A percentile compares a stretch with the other conserved stretches of the same genome.
Evolutionary conservation across 2,797 vertebrate genomes (phyloP).

Genomic region (Hephaestus fuliginosus): DNA sequence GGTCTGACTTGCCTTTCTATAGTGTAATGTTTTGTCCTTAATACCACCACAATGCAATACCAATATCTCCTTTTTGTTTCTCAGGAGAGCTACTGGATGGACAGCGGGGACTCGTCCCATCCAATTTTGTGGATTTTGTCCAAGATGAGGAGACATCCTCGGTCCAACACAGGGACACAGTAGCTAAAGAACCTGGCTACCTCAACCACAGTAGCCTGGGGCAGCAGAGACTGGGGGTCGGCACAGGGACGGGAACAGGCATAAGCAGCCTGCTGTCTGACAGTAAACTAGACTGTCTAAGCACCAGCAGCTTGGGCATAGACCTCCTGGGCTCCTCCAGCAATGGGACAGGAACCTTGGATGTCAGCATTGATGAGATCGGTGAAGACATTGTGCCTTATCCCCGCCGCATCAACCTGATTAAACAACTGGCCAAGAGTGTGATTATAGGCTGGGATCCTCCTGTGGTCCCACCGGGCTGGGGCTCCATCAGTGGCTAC

Average conservation of each 20-base stretch:
- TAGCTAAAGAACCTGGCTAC: slow-evolving; percentile 90
- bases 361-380: slow-evolving; percentile 92
- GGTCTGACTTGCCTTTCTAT: slow-evolving; percentile 79
- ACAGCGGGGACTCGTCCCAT: slow-evolving; percentile 95
- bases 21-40: not conserved
- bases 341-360: slow-evolving; percentile 90
- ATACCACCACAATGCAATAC: not conserved
- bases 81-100: slow-evolving; percentile 97
- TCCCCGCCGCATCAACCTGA: slow-evolving; percentile 96
- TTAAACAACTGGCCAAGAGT: slow-evolving; percentile 99
- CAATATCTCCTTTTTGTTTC: slow-evolving; percentile 25
- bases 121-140: slow-evolving; percentile 97
- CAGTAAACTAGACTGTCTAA: slow-evolving; percentile 80
- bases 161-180: slow-evolving; percentile 82
- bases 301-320: slow-evolving; percentile 80
- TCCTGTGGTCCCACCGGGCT: slow-evolving; percentile 92
- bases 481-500: slow-evolving; percentile 94
- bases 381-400: slow-evolving; percentile 99
- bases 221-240: slow-evolving; percentile 78
- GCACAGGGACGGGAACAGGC: slow-evolving; percentile 75
- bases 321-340: slow-evolving; percentile 86
- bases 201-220: slow-evolving; percentile 88
- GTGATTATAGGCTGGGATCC: slow-evolving; percentile 99
- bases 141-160: slow-evolving; percentile 90
- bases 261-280: slow-evolving; percentile 81